These are phyloP conservation scores for Zaprionus ghesquierei DNA, from an alignment of 1,140 invertebrate species.

Conservation along the genomic window DNA sequence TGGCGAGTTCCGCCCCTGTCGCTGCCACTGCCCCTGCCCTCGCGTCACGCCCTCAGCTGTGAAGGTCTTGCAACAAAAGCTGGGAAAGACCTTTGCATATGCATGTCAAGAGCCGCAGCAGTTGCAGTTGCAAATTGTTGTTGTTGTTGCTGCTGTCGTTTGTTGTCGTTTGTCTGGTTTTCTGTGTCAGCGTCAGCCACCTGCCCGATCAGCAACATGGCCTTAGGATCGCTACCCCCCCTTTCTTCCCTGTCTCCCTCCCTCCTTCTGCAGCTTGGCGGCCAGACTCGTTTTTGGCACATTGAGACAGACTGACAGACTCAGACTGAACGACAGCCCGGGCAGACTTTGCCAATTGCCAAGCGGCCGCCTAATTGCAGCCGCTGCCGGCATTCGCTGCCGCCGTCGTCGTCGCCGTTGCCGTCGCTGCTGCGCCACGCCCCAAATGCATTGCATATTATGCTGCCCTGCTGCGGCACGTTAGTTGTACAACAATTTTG, in stretches of 20 bases:
- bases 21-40: neutral
- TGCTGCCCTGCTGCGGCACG: neutral
- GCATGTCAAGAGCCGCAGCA: slow-evolving; percentile 69
- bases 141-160: slow-evolving; percentile 49
- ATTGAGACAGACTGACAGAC: neutral
- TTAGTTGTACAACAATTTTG: neutral
- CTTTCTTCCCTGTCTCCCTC: neutral
- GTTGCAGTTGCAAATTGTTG: slow-evolving; percentile 28
- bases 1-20: slow-evolving; percentile 56
- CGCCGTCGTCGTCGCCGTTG: neutral
- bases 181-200: slow-evolving; percentile 70
- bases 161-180: slow-evolving; percentile 56
- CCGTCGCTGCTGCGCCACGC: neutral
- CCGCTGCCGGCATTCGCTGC: neutral
- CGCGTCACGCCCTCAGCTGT: neutral
- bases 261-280: neutral
- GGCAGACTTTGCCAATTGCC: neutral
- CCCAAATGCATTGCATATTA: slow-evolving; percentile 1
- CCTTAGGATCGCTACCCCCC: slow-evolving; percentile 62
- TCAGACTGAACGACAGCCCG: neutral
- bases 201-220: slow-evolving; percentile 61
- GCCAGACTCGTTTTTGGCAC: slow-evolving; percentile 32
- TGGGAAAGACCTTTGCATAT: slow-evolving; percentile 79
- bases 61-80: slow-evolving; percentile 64
- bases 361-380: neutral